Evolutionary conservation across 1,140 invertebrate genomes (phyloP).

Genomic region (Scaptomyza hsui): DNA sequence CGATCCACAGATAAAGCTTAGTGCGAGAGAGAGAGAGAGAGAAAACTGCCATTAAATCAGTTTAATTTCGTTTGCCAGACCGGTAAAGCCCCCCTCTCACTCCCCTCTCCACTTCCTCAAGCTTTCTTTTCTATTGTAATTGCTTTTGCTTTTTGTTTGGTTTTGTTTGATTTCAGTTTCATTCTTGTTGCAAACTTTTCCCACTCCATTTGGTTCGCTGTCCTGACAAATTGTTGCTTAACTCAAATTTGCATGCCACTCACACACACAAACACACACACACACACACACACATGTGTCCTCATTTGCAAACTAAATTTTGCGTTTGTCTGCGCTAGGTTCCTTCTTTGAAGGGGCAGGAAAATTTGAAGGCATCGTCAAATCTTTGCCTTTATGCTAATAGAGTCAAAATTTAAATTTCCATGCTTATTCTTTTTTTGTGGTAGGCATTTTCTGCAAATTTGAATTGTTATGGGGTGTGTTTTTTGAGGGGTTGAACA

Average conservation of each 20-base stretch:
- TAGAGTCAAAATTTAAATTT: conserved; percentile 43
- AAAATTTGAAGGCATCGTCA: not conserved
- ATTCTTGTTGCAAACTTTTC: conserved; percentile 62
- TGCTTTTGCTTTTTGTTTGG: conserved; percentile 70
- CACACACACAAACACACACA: conserved; percentile 16
- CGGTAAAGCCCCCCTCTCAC: not conserved
- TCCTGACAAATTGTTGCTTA: conserved; percentile 71
- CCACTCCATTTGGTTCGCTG: conserved; percentile 47
- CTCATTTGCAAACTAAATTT: conserved; percentile 76
- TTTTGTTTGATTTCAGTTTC: conserved; percentile 69
- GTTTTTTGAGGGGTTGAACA: not conserved
- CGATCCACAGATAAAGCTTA: conserved; percentile 11
- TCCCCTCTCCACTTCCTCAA: not conserved
- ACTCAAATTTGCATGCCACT: conserved; percentile 52
- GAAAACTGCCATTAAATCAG: conserved; percentile 64
- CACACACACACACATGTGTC: conserved; percentile 9
- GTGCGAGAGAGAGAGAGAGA: too few relatives aligned
- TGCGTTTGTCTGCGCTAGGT: conserved; percentile 35
- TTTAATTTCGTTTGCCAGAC: conserved; percentile 69
- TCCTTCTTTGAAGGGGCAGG: not conserved
- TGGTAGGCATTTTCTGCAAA: conserved; percentile 1
- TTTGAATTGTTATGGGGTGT: conserved; percentile 8
- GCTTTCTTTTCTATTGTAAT: conserved; percentile 56
- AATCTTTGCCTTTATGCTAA: conserved; percentile 56
- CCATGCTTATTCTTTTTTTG: not conserved